Conservation (phyloP, 1,140 invertebrate species). For the Scaptomyza pallida region DNA sequence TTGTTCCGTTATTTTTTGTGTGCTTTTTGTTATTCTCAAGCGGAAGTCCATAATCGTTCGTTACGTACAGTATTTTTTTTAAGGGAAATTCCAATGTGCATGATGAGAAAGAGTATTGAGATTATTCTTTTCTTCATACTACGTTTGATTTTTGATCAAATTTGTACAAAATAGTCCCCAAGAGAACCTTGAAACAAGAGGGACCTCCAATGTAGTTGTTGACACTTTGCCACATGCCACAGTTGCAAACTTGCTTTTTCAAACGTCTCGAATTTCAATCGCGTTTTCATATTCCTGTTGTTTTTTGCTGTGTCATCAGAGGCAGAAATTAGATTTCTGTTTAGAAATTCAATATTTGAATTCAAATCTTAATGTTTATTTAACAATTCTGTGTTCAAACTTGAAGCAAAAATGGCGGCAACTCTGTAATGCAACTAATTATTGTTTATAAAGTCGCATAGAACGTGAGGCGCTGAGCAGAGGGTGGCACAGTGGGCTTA, state of each 20-base stretch:
- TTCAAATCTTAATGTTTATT: constrained; percentile 18
- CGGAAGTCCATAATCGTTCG: background rate
- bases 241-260: background rate
- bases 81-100: no score
- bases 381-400: background rate
- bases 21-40: background rate
- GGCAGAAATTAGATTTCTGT: constrained; percentile 14
- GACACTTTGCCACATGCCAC: background rate
- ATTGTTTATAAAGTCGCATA: no score
- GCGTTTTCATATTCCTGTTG: background rate
- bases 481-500: no score
- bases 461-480: background rate
- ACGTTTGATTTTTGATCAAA: no score
- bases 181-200: no score
- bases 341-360: constrained; percentile 29
- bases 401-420: background rate
- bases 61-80: no score
- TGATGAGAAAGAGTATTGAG: no score
- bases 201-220: no score
- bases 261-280: constrained; percentile 21
- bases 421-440: constrained; percentile 1
- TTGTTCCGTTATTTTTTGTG: background rate
- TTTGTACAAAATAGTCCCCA: no score
- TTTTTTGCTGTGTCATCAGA: constrained; percentile 22
- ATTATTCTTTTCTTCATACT: no score